Evolutionary conservation across 2,888 invertebrate species (phyloP).

Genomic region (Corbicula japonica): DNA sequence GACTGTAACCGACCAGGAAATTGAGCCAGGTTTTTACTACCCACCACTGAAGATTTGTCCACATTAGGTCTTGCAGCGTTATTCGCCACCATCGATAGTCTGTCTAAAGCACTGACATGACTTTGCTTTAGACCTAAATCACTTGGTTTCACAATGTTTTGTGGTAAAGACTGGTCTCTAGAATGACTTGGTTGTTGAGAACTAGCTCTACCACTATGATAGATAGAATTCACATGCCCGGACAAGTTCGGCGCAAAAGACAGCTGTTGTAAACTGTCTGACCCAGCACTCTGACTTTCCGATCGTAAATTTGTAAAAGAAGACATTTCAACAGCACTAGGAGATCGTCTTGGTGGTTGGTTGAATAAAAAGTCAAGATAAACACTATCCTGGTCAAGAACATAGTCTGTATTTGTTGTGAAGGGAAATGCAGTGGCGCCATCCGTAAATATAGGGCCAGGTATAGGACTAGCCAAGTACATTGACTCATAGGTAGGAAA

Average conservation of each 20-base stretch:
- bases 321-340: slow-evolving; percentile 12
- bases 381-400: slow-evolving; percentile 44
- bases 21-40: too few relatives aligned
- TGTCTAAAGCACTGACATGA: slow-evolving; percentile 3
- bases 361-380: slow-evolving; percentile 33
- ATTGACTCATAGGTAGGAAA: slow-evolving; percentile 32
- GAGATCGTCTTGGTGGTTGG: slow-evolving; percentile 21
- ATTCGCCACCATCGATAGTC: not conserved
- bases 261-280: slow-evolving; percentile 14
- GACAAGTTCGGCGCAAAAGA: too few relatives aligned
- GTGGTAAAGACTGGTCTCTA: not conserved
- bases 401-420: slow-evolving; percentile 27
- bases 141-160: not conserved
- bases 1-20: not conserved
- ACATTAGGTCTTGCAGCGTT: not conserved
- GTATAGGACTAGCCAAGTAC: slow-evolving; percentile 30
- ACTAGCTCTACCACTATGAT: too few relatives aligned
- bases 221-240: too few relatives aligned
- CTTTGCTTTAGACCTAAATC: not conserved
- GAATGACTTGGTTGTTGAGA: too few relatives aligned
- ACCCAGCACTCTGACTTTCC: slow-evolving; percentile 11
- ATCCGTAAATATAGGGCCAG: slow-evolving; percentile 52
- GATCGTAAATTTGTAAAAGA: slow-evolving; percentile 13
- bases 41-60: too few relatives aligned
- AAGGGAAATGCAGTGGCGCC: slow-evolving; percentile 39